Conservation (phyloP, 2,797 vertebrate genomes). For the Chaetodon trifasciatus region DNA sequence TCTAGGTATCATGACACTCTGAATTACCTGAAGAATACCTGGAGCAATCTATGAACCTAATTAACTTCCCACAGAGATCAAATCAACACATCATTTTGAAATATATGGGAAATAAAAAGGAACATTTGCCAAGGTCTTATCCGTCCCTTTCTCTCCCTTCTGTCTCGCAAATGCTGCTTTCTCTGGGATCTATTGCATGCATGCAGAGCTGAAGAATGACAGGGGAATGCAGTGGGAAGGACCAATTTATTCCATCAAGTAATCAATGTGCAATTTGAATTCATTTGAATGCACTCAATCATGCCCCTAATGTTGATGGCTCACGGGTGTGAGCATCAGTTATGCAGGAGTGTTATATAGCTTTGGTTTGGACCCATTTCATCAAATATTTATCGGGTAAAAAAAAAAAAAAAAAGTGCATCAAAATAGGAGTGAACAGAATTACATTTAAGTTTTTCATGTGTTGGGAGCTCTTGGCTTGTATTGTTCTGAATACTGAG, state of each 20-base stretch:
- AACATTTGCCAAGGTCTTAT: conserved; percentile 54
- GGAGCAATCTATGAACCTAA: conserved; percentile 93
- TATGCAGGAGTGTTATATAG: conserved; percentile 97
- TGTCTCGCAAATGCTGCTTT: conserved; percentile 42
- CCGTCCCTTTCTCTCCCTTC: conserved; percentile 24
- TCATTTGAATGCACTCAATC: conserved; percentile 99
- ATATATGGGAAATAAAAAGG: conserved; percentile 80
- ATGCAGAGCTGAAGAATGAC: conserved; percentile 58
- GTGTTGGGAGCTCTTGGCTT: conserved; percentile 55
- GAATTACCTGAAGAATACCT: conserved; percentile 93
- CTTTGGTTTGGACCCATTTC: conserved; percentile 96
- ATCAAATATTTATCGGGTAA: conserved; percentile 97
- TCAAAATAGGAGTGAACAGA: conserved; percentile 95
- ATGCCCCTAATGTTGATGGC: conserved; percentile 96
- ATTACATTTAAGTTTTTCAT: conserved; percentile 94
- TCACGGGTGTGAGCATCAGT: conserved; percentile 94
- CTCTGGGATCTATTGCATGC: conserved; percentile 41
- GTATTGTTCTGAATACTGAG: conserved; percentile 57
- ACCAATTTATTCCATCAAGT: conserved; percentile 89
- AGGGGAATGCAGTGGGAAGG: conserved; percentile 48
- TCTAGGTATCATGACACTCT: conserved; percentile 89
- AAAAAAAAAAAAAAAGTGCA: conserved; percentile 84
- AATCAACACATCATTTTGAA: conserved; percentile 82
- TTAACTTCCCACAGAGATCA: conserved; percentile 90
- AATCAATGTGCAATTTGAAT: conserved; percentile 98